Evolutionary conservation across 2,888 invertebrate species (phyloP).

Genomic region (Gandaritis pyraliata): DNA sequence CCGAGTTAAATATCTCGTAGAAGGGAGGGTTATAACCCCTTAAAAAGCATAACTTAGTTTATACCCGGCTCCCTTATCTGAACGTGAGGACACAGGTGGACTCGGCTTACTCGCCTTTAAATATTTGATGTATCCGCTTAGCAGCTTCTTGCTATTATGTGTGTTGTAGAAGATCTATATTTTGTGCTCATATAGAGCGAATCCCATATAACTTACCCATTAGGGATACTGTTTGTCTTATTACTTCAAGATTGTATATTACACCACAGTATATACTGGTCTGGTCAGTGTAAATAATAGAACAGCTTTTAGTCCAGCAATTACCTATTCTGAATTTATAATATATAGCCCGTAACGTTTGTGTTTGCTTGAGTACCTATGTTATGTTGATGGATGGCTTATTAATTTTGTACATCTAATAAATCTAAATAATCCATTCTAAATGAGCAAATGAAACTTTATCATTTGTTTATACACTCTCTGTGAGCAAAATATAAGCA

Average conservation of each 20-base stretch:
- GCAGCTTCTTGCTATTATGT: constrained; percentile 62
- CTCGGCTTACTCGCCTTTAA: constrained; percentile 62
- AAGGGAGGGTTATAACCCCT: constrained; percentile 35
- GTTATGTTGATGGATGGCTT: constrained; percentile 6
- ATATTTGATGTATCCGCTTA: constrained; percentile 75
- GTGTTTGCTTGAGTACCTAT: constrained; percentile 6
- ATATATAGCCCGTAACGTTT: constrained; percentile 8
- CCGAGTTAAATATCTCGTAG: constrained; percentile 31
- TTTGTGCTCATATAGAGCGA: constrained; percentile 35
- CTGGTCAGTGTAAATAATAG: constrained; percentile 29
- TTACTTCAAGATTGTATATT: constrained; percentile 37
- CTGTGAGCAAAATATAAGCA: not conserved
- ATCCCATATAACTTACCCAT: constrained; percentile 38
- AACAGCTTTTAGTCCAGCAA: constrained; percentile 26
- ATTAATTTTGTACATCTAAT: not conserved
- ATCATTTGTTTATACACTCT: not conserved
- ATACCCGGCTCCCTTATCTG: constrained; percentile 51
- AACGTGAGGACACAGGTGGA: constrained; percentile 70
- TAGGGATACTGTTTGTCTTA: constrained; percentile 37
- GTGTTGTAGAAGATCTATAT: constrained; percentile 45
- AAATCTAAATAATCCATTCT: too few species aligned
- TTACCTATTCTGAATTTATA: not conserved
- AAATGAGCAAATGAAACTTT: too few species aligned
- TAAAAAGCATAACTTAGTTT: constrained; percentile 51
- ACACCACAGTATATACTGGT: constrained; percentile 33